phyloP scores from a whole-genome alignment of 1,140 invertebrate genomes.

The Anoplolepis gracilipes region DNA sequence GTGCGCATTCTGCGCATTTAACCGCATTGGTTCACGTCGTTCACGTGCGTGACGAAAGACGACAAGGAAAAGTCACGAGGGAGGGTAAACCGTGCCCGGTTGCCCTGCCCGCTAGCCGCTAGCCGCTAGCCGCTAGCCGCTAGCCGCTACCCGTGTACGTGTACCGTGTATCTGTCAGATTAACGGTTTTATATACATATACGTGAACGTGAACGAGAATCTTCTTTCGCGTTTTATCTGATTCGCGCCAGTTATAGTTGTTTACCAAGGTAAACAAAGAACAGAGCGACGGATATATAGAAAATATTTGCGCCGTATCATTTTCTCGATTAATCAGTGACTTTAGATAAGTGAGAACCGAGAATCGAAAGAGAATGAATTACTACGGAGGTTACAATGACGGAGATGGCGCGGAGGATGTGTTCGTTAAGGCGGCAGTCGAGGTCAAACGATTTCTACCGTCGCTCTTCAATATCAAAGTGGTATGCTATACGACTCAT shows the following conservation, averaged over 20 bases:
- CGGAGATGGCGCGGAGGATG: constrained; percentile 72
- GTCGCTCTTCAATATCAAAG: constrained; percentile 85
- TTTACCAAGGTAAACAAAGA: not conserved
- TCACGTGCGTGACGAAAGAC: constrained; percentile 42
- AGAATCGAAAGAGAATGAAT: constrained; percentile 52
- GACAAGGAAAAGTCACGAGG: not conserved
- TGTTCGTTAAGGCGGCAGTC: constrained; percentile 82
- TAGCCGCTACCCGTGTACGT: constrained; percentile 39
- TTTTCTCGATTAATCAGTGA: not conserved
- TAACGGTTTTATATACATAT: constrained; percentile 50
- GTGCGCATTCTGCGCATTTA: too few relatives aligned
- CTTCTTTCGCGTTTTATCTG: not conserved
- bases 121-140: too few relatives aligned
- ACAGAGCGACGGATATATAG: not conserved
- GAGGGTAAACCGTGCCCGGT: constrained; percentile 44
- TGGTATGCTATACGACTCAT: constrained; percentile 80
- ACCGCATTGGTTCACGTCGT: too few relatives aligned
- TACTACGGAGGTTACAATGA: constrained; percentile 58
- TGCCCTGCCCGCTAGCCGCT: not conserved
- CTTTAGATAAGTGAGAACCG: constrained; percentile 2
- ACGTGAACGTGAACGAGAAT: not conserved
- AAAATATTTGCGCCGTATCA: not conserved
- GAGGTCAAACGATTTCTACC: constrained; percentile 83
- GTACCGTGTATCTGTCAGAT: constrained; percentile 48
- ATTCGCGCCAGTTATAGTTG: not conserved